These are phyloP conservation scores for Sipha maydis DNA, from an alignment of 2,888 invertebrate genomes.

Conservation along the genomic window DNA sequence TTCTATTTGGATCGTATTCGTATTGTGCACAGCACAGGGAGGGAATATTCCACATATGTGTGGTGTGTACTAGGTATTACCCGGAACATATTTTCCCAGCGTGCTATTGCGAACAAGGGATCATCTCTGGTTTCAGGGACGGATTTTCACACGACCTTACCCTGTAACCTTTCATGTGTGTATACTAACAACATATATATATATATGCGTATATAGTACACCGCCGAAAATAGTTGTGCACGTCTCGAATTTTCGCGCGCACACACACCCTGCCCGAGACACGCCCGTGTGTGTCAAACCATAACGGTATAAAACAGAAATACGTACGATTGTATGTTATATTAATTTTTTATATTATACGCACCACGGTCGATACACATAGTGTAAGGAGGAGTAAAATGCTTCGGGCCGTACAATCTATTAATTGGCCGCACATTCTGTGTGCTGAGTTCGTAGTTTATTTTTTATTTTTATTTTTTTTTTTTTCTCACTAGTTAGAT, in stretches of 20 bases:
- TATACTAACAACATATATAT: no score
- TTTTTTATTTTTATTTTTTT: background rate
- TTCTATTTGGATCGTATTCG: background rate
- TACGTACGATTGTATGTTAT: background rate
- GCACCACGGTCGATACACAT: background rate
- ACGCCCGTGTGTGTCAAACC: background rate
- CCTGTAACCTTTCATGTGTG: background rate
- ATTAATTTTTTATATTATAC: background rate
- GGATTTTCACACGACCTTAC: background rate
- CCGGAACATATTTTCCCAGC: background rate
- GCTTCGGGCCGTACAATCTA: slow-evolving; percentile 16
- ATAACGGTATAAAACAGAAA: slow-evolving; percentile 5
- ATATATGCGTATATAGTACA: no score
- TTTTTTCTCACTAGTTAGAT: background rate
- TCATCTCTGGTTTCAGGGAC: background rate
- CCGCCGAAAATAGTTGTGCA: background rate
- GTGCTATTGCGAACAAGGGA: background rate
- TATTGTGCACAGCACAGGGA: background rate
- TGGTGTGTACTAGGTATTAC: no score
- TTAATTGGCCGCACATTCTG: slow-evolving; percentile 19
- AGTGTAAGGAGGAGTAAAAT: slow-evolving; percentile 10
- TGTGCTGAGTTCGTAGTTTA: slow-evolving; percentile 15
- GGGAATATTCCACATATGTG: no score
- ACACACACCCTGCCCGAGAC: background rate
- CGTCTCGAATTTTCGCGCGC: background rate